These are phyloP conservation scores for Platygyra sinensis DNA, from an alignment of 64 coral and sea anemone genomes.

Conservation along the genomic window DNA sequence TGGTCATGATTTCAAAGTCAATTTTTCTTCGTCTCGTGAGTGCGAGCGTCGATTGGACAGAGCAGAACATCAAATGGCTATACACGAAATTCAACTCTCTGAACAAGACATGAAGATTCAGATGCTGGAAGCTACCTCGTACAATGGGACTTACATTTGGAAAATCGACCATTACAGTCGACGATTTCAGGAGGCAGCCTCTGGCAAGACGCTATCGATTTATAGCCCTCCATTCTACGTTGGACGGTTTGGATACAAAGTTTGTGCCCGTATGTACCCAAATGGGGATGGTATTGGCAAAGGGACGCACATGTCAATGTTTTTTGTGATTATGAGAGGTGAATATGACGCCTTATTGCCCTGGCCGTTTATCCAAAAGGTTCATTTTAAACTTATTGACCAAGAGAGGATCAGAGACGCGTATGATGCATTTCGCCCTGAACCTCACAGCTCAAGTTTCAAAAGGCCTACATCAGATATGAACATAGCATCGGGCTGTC, in stretches of 20 bases:
- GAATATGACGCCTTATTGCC: conserved; percentile 33
- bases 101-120: conserved; percentile 45
- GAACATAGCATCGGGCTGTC: conserved; percentile 56
- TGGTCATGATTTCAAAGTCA: background rate
- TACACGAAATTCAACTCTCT: conserved; percentile 24
- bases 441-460: conserved; percentile 25
- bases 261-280: conserved; percentile 23
- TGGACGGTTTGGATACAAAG: conserved; percentile 39
- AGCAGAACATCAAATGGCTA: conserved; percentile 8
- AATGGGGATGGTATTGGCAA: conserved; percentile 41
- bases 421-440: conserved; percentile 12
- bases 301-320: conserved; percentile 19
- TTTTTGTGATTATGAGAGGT: conserved; percentile 45
- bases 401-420: conserved; percentile 31
- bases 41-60: conserved; percentile 25
- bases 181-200: conserved; percentile 7
- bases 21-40: background rate
- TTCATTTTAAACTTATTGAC: conserved; percentile 18
- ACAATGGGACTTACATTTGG: conserved; percentile 45
- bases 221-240: conserved; percentile 26
- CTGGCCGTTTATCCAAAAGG: conserved; percentile 20
- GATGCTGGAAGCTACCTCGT: conserved; percentile 45
- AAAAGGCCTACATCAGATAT: conserved; percentile 24
- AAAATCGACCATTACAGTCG: conserved; percentile 49
- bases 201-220: conserved; percentile 6